These are phyloP conservation scores for Macroramphosus scolopax DNA, from an alignment of 2,797 vertebrate genomes.

Conservation along the genomic window DNA sequence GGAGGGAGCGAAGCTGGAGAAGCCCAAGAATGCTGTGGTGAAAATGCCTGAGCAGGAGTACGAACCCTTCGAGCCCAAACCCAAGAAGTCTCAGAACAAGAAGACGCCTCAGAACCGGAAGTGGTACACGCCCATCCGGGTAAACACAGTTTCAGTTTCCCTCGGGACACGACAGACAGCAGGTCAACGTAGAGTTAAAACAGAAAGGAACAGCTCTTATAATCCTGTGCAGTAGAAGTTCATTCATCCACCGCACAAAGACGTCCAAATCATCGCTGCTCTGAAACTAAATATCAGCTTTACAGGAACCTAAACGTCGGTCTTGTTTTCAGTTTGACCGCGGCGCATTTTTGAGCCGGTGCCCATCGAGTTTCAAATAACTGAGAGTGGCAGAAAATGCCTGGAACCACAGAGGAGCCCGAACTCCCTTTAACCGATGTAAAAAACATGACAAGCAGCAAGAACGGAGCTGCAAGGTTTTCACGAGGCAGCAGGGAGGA, in stretches of 20 bases:
- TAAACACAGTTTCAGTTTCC: conserved; percentile 50
- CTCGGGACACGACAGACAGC: too few relatives aligned
- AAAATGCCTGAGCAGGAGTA: conserved; percentile 92
- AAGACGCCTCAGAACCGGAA: conserved; percentile 79
- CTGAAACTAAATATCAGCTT: conserved; percentile 19
- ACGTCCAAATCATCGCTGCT: neutral
- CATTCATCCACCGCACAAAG: too few relatives aligned
- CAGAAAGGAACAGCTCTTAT: too few relatives aligned
- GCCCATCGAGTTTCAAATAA: conserved; percentile 28
- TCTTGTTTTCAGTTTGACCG: conserved; percentile 35
- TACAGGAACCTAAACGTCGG: conserved; percentile 22
- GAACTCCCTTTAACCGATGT: conserved; percentile 8
- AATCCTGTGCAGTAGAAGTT: too few relatives aligned
- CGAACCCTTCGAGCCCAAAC: conserved; percentile 89
- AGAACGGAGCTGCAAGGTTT: conserved; percentile 27
- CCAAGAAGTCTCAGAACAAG: conserved; percentile 79
- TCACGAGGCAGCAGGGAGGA: conserved; percentile 34
- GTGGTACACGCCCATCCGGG: conserved; percentile 91
- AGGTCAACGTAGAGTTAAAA: too few relatives aligned
- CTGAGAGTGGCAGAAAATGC: conserved; percentile 19
- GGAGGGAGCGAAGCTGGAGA: conserved; percentile 91
- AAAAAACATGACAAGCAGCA: conserved; percentile 31
- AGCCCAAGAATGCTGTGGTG: conserved; percentile 91
- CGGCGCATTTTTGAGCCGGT: conserved; percentile 19
- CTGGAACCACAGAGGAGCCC: conserved; percentile 12